Conservation (phyloP, 2,113 vertebrate species). For the Ammospiza nelsoni region DNA sequence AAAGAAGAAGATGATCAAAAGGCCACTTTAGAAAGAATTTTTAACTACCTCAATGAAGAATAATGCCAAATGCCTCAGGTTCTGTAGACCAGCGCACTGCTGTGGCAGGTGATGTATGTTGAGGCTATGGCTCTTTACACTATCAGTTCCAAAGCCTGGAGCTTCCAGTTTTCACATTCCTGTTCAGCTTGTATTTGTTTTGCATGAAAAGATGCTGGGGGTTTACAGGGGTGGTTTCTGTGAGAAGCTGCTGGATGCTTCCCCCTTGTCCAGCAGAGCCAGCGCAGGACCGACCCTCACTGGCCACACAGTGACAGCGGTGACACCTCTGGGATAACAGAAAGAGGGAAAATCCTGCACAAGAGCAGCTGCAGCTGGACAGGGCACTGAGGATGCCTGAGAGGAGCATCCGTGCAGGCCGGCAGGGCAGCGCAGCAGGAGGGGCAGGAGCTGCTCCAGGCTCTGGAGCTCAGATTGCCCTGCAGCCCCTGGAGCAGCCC, state of each 20-base stretch:
- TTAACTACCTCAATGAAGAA: background rate
- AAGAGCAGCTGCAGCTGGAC: background rate
- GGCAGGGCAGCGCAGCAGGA: too few species aligned
- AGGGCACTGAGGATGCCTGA: accelerated
- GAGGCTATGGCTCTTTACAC: background rate
- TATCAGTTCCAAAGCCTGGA: background rate
- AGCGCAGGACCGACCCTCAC: accelerated
- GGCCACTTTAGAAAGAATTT: background rate
- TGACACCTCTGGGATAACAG: background rate
- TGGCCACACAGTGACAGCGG: background rate
- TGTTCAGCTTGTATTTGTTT: background rate
- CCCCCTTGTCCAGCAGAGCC: background rate
- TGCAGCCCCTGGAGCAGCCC: too few species aligned
- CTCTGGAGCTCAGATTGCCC: too few species aligned
- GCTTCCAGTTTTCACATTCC: background rate
- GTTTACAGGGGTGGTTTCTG: accelerated
- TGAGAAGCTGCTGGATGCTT: background rate
- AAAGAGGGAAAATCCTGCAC: background rate
- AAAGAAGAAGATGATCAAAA: background rate
- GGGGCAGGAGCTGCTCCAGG: too few species aligned
- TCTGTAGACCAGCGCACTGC: background rate
- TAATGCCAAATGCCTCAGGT: background rate
- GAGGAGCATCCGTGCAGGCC: too few species aligned
- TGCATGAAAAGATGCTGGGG: background rate
- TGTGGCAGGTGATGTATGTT: background rate